phyloP scores from a whole-genome alignment of 2,113 vertebrate species.

The Nothobranchius furzeri region DNA sequence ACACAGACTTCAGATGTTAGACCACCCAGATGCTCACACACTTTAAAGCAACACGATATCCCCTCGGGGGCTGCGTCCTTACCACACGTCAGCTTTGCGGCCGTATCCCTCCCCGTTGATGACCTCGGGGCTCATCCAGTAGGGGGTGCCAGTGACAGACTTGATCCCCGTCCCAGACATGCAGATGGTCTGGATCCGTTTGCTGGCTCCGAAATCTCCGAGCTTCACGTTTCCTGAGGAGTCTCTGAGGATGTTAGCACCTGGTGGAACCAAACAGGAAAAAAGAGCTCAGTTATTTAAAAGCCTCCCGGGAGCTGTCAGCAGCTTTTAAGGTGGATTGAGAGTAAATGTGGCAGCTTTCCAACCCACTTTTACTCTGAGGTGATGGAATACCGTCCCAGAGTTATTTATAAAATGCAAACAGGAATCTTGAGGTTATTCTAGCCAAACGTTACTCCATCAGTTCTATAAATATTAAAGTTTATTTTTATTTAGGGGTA shows the following conservation, averaged over 20 bases:
- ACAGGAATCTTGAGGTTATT: slow-evolving; percentile 2
- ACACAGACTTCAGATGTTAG: too few relatives aligned
- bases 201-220: slow-evolving; percentile 93
- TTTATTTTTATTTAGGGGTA: slow-evolving; percentile 7
- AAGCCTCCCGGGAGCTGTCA: slow-evolving; percentile 25
- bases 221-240: slow-evolving; percentile 92
- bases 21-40: too few relatives aligned
- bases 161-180: slow-evolving; percentile 94
- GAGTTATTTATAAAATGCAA: slow-evolving; percentile 8
- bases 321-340: background rate
- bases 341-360: slow-evolving; percentile 16
- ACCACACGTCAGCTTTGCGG: slow-evolving; percentile 93
- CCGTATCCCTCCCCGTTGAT: slow-evolving; percentile 93
- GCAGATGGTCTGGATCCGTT: slow-evolving; percentile 94
- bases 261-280: slow-evolving; percentile 67
- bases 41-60: background rate
- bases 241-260: slow-evolving; percentile 92
- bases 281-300: slow-evolving; percentile 21
- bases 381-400: background rate
- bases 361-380: background rate
- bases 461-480: background rate
- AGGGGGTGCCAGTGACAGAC: slow-evolving; percentile 92
- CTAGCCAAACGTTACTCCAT: slow-evolving; percentile 2
- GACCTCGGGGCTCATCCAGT: slow-evolving; percentile 95
- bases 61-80: slow-evolving; percentile 53